Evolutionary conservation across 2,113 vertebrate species (phyloP).

Genomic region (Colius striatus): DNA sequence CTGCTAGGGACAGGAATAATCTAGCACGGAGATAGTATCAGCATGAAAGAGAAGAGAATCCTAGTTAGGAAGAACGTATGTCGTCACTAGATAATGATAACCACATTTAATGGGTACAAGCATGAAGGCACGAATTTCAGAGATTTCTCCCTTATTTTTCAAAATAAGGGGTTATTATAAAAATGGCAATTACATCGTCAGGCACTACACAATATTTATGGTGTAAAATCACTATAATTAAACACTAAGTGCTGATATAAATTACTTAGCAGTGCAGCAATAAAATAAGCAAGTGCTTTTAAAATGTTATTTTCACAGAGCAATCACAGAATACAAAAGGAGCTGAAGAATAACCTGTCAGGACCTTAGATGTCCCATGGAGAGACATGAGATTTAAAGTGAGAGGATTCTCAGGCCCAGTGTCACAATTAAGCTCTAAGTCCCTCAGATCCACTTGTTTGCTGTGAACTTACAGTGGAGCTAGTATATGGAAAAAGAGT

Average conservation of each 20-base stretch:
- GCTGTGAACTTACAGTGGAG: not conserved
- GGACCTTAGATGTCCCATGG: not conserved
- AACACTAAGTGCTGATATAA: not conserved
- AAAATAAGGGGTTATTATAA: not conserved
- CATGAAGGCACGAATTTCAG: not conserved
- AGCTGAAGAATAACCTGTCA: not conserved
- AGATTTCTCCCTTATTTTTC: not conserved
- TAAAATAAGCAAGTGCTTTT: conserved; percentile 18
- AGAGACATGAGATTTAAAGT: not conserved
- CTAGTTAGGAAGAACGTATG: not conserved
- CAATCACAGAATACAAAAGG: not conserved
- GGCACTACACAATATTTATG: not conserved
- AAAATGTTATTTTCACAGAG: not conserved
- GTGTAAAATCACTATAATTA: conserved; percentile 31
- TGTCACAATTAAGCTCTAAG: not conserved
- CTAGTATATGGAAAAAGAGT: not conserved
- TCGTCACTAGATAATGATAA: conserved; percentile 24
- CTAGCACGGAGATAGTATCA: conserved; percentile 1
- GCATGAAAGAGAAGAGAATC: not conserved
- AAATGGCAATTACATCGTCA: conserved; percentile 13
- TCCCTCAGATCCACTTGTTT: not conserved
- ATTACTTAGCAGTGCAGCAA: conserved; percentile 8
- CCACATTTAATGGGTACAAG: conserved; percentile 27
- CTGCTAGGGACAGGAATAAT: conserved; percentile 16
- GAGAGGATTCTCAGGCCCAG: not conserved